These are phyloP conservation scores for Darwinula stevensoni DNA, from an alignment of 2,888 invertebrate species.

Conservation along the genomic window DNA sequence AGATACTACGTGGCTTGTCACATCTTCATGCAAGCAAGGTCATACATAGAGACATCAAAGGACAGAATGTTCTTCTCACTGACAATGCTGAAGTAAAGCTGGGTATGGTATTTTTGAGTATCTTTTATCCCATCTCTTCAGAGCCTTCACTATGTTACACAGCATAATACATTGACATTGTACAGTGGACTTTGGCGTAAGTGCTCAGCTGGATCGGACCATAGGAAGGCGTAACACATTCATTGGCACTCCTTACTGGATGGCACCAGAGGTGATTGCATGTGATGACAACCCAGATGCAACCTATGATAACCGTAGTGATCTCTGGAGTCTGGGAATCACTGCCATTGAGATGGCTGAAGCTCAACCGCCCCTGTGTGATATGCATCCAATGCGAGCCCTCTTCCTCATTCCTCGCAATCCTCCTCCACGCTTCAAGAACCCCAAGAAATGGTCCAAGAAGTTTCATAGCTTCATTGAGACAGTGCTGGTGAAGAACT, in stretches of 20 bases:
- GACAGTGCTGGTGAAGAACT: slow-evolving; percentile 93
- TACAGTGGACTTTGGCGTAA: slow-evolving; percentile 92
- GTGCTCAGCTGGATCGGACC: slow-evolving; percentile 93
- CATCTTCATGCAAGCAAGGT: slow-evolving; percentile 97
- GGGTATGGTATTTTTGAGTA: slow-evolving; percentile 23
- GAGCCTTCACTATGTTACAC: not conserved
- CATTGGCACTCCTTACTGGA: slow-evolving; percentile 94
- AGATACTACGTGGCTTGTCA: slow-evolving; percentile 75
- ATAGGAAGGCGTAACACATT: slow-evolving; percentile 96
- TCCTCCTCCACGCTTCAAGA: slow-evolving; percentile 81
- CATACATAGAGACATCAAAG: slow-evolving; percentile 97
- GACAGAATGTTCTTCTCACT: slow-evolving; percentile 93
- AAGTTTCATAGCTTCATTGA: slow-evolving; percentile 95
- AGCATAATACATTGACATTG: slow-evolving; percentile 6
- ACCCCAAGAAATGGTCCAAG: slow-evolving; percentile 86
- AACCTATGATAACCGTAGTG: slow-evolving; percentile 71
- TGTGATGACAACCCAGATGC: slow-evolving; percentile 99
- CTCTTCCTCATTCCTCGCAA: slow-evolving; percentile 93
- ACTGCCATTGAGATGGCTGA: slow-evolving; percentile 99
- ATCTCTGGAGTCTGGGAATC: slow-evolving; percentile 40
- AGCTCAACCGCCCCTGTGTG: slow-evolving; percentile 93
- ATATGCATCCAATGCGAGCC: slow-evolving; percentile 98
- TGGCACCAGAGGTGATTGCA: slow-evolving; percentile 98
- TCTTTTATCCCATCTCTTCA: not conserved
- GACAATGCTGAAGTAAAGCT: slow-evolving; percentile 99